A percentile compares a stretch with the other conserved stretches of the same genome.
Evolutionary conservation across 2,797 vertebrate species (phyloP).

Genomic region (Sebastes trivittatus): DNA sequence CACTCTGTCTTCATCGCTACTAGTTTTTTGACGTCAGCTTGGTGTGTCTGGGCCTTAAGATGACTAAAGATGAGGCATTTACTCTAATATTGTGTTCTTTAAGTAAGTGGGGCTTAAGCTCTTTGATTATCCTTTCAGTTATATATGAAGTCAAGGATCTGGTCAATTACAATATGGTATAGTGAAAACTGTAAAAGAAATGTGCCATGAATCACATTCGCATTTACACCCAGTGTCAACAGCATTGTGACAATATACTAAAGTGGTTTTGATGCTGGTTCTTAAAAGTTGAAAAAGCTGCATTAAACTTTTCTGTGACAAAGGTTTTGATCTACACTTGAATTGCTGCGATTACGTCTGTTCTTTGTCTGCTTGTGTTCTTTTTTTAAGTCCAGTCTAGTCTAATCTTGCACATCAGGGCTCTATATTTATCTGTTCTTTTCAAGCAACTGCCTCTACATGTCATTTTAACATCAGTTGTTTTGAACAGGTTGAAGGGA

Average conservation of each 20-base stretch:
- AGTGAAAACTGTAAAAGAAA: not conserved
- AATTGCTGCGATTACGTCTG: not conserved
- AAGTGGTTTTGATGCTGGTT: constrained; percentile 17
- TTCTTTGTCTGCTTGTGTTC: constrained; percentile 2
- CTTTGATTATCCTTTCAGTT: not conserved
- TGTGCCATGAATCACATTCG: not conserved
- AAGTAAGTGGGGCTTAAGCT: not conserved
- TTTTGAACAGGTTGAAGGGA: constrained; percentile 6
- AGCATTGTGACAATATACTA: not conserved
- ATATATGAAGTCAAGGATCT: not conserved
- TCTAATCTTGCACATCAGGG: constrained; percentile 26
- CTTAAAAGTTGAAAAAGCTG: not conserved
- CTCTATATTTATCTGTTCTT: constrained; percentile 52
- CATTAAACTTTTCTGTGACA: not conserved
- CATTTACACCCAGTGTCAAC: not conserved
- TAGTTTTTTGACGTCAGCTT: too few species aligned
- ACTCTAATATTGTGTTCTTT: not conserved
- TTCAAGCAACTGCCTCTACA: not conserved
- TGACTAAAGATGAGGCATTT: not conserved
- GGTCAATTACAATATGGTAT: not conserved
- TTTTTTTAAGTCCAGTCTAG: constrained; percentile 9
- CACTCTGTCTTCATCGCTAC: too few species aligned
- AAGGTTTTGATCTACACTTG: constrained; percentile 11
- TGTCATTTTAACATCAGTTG: constrained; percentile 14
- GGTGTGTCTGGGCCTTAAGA: not conserved